Evolutionary conservation across 2,888 invertebrate genomes (phyloP), one percentile per base, ranked within the genome.

Genomic region (Perizoma flavofasciatum): DNA sequence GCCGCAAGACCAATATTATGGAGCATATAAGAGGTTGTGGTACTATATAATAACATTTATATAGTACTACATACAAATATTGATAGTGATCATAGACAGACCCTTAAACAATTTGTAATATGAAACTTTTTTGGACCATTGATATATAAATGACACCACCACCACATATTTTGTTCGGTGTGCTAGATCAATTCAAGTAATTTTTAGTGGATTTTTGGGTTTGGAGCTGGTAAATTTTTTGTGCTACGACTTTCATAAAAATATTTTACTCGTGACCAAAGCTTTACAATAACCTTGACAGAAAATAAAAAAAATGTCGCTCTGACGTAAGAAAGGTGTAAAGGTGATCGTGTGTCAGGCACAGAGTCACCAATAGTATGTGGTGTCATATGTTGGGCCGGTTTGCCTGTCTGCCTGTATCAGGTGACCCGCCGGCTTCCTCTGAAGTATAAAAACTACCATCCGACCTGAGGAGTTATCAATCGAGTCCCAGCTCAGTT

Each of bases 381-480:
- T 74, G 82, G 88, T 85, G 81, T 90, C 88, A 78, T 75, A 76
- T 86, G 83, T 81, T 70, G 74, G 74, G 86, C 89, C 89, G 90
- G 91, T 91, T 89, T 78, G 70, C 88, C 88, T 88, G 89, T 90
- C 88, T 78, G 69, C 74, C 69, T 65, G 75, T 81, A 77, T 84
- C 85, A 79, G 81, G 78, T 89, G 82, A 83, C 90, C 81, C 71
- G 74, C 67, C 68, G 63, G 75, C 72, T 79, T 78, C 82, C 77
- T 82, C 77, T 75, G 70, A 75, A 69, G 83, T 92, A 92, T 92
- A 91, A 89, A 91, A 92, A 85, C 83, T 84, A 83, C 83, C 83
- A 81, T 77, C 81, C 77, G 75, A 70, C 73, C 68, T 65, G 74
- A 73, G 69, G 76, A 78, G 73, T 77, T 82, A 89, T 82, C 91